Conservation (phyloP, 2,113 vertebrate species). For the Callorhinus ursinus region DNA sequence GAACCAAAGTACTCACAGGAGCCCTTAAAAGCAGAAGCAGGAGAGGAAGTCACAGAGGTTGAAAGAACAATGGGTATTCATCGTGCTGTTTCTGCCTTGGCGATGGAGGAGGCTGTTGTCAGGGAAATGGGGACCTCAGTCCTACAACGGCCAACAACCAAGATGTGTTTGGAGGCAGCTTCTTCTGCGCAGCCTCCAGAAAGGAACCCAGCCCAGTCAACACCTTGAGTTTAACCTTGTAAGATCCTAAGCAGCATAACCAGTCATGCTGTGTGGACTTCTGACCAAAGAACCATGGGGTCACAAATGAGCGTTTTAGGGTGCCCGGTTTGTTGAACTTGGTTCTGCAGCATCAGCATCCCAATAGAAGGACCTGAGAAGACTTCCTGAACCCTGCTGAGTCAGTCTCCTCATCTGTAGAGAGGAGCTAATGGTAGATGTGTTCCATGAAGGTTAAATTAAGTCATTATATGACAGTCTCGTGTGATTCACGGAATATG, state of each 20-base stretch:
- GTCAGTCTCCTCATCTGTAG: background rate
- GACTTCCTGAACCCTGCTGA: background rate
- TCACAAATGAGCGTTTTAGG: background rate
- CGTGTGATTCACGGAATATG: too few relatives aligned
- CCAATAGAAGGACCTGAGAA: background rate
- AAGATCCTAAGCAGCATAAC: background rate
- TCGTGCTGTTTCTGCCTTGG: accelerated
- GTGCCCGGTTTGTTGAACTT: accelerated
- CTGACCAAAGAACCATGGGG: background rate
- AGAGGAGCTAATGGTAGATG: background rate
- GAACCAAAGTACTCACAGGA: background rate
- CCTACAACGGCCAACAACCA: background rate
- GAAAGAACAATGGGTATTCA: background rate
- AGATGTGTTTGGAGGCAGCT: background rate
- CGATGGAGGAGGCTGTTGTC: accelerated
- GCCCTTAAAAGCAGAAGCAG: background rate
- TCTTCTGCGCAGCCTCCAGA: background rate
- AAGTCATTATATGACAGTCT: background rate
- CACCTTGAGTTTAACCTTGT: background rate
- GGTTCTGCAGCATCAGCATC: accelerated
- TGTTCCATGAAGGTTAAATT: background rate
- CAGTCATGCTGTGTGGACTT: too few relatives aligned
- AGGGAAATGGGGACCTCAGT: background rate
- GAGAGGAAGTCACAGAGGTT: background rate
- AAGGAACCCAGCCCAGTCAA: background rate